A percentile compares a stretch with the other conserved stretches of the same genome.
These are phyloP conservation scores for Podarcis cretensis DNA, from an alignment of 2,113 vertebrate species.

Conservation along the genomic window DNA sequence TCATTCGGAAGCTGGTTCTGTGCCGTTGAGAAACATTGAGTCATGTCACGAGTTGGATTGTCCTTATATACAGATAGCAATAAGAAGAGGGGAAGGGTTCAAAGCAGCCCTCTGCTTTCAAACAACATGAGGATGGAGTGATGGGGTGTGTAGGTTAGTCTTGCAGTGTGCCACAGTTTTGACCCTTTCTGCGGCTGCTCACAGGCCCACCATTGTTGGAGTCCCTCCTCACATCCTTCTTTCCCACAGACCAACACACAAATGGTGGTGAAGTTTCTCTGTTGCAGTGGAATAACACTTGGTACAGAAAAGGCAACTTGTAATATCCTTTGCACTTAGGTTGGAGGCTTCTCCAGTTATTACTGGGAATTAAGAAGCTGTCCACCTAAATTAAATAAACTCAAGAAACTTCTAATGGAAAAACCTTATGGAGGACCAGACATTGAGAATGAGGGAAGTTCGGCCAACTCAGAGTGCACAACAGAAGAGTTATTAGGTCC, in stretches of 20 bases:
- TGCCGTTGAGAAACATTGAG: not conserved
- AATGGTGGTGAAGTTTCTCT: too few species aligned
- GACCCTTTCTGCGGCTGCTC: too few species aligned
- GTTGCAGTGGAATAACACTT: too few species aligned
- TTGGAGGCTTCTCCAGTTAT: conserved; percentile 91
- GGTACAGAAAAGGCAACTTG: too few species aligned
- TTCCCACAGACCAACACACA: too few species aligned
- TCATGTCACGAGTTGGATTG: not conserved
- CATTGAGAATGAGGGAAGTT: conserved; percentile 69
- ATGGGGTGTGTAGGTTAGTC: too few species aligned
- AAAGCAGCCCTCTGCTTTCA: too few species aligned
- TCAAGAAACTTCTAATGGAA: conserved; percentile 90
- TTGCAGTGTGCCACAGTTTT: too few species aligned
- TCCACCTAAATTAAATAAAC: conserved; percentile 91
- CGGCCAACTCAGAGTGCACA: conserved; percentile 78
- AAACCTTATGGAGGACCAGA: conserved; percentile 88
- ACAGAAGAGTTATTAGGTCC: conserved; percentile 89
- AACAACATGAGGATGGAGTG: too few species aligned
- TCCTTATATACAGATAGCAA: not conserved
- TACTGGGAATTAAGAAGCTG: conserved; percentile 93
- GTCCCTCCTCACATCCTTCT: too few species aligned
- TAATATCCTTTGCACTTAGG: conserved; percentile 67
- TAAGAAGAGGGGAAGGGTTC: not conserved
- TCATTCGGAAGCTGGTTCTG: not conserved
- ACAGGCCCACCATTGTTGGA: too few species aligned